A percentile compares a stretch with the other conserved stretches of the same genome.
Conservation (phyloP, 2,113 vertebrate genomes). For the Pampusana beccarii region DNA sequence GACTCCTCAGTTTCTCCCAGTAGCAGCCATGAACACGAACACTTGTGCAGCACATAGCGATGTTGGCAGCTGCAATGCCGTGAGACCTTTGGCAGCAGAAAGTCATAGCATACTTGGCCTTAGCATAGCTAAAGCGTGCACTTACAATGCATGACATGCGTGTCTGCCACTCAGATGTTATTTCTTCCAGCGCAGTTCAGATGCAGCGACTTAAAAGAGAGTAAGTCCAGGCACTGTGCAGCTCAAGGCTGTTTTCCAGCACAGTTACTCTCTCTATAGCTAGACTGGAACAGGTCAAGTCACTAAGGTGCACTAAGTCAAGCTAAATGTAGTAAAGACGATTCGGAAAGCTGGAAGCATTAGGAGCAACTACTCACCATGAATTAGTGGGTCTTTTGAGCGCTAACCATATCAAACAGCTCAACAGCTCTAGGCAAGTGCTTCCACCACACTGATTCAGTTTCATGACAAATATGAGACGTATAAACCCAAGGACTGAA, state of each 20-base stretch:
- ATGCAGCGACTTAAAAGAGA: not conserved
- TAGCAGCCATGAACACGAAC: fast-evolving
- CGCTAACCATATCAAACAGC: not conserved
- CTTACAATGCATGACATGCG: fast-evolving
- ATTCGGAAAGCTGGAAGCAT: conserved; percentile 23
- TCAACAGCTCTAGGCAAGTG: not conserved
- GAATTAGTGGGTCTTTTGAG: not conserved
- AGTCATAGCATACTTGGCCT: not conserved
- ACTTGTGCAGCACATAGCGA: not conserved
- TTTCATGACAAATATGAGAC: not conserved
- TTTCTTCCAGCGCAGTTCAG: not conserved
- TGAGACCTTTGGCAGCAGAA: not conserved
- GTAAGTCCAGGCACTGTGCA: fast-evolving
- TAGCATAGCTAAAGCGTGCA: not conserved
- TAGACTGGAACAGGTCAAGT: not conserved
- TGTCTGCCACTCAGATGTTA: not conserved
- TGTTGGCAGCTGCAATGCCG: fast-evolving
- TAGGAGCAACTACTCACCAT: not conserved
- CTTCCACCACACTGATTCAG: not conserved
- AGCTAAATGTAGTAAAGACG: conserved; percentile 25
- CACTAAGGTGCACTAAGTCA: conserved; percentile 14
- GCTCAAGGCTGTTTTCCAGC: not conserved
- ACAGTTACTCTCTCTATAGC: not conserved
- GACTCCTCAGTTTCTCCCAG: not conserved
- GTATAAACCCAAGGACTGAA: not conserved